These are phyloP conservation scores for Unio delphinus DNA, from an alignment of 2,888 invertebrate species.

Conservation along the genomic window DNA sequence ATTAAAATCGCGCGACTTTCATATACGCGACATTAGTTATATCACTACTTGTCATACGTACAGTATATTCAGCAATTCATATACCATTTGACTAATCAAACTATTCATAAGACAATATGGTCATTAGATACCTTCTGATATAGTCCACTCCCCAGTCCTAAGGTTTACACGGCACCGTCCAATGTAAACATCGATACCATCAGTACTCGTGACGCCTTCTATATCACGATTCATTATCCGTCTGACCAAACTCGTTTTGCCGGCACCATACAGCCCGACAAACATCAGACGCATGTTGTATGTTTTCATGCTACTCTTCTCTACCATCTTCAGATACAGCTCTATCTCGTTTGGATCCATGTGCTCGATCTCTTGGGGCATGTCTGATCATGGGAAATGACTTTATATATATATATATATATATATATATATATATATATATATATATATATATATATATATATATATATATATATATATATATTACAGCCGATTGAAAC, in stretches of 20 bases:
- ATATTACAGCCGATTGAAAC: too few species aligned
- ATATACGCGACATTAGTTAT: too few species aligned
- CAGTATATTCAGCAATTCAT: too few species aligned
- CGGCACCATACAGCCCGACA: constrained; percentile 20
- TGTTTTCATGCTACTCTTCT: constrained; percentile 13
- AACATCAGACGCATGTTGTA: constrained; percentile 28
- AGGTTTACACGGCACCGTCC: constrained; percentile 22
- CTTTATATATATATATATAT: neutral
- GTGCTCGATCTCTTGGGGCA: constrained; percentile 17
- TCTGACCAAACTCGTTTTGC: constrained; percentile 1
- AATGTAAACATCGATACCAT: constrained; percentile 29
- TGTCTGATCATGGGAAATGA: constrained; percentile 2
- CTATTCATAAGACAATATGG: too few species aligned
- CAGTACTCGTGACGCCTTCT: constrained; percentile 20
- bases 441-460: too few species aligned
- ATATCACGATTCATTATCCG: constrained; percentile 21
- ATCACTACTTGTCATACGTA: too few species aligned
- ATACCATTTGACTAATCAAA: too few species aligned
- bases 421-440: too few species aligned
- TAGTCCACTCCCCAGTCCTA: constrained; percentile 11
- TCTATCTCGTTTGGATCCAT: constrained; percentile 17
- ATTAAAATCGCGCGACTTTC: too few species aligned
- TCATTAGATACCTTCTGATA: constrained; percentile 14
- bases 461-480: too few species aligned
- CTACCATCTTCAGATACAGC: constrained; percentile 16